Evolutionary conservation across 2,797 vertebrate species (phyloP).

Genomic region (Schizopygopsis pylzovi): DNA sequence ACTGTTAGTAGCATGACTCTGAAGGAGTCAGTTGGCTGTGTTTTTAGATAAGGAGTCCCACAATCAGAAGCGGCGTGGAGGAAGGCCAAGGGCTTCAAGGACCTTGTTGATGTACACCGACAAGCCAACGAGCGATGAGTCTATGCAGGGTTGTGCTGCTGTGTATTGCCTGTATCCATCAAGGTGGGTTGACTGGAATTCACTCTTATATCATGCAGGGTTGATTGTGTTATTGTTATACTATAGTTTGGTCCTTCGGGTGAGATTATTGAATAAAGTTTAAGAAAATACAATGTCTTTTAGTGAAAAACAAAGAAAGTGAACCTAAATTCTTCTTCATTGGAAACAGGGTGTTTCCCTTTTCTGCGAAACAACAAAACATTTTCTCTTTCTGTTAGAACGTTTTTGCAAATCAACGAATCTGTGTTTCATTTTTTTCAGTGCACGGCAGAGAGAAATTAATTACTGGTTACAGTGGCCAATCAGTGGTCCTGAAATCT

Average conservation of each 20-base stretch:
- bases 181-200: slow-evolving; percentile 5
- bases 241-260: not conserved
- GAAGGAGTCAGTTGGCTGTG: too few relatives aligned
- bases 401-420: not conserved
- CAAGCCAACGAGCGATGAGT: slow-evolving; percentile 8
- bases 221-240: not conserved
- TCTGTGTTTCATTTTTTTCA: slow-evolving; percentile 20
- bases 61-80: not conserved
- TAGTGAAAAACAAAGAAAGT: not conserved
- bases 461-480: slow-evolving; percentile 37
- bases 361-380: not conserved
- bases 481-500: slow-evolving; percentile 31
- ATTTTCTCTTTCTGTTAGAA: rapidly evolving
- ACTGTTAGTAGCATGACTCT: too few relatives aligned
- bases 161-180: not conserved
- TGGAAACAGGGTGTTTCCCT: not conserved
- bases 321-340: not conserved
- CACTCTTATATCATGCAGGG: not conserved
- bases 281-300: not conserved
- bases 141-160: not conserved
- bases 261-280: not conserved
- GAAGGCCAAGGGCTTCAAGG: not conserved
- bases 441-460: rapidly evolving
- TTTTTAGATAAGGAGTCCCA: too few relatives aligned
- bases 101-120: not conserved